Evolutionary conservation across 2,888 invertebrate species (phyloP), one percentile per base, ranked within the genome.

Genomic region (Dicranocentrus wangi): DNA sequence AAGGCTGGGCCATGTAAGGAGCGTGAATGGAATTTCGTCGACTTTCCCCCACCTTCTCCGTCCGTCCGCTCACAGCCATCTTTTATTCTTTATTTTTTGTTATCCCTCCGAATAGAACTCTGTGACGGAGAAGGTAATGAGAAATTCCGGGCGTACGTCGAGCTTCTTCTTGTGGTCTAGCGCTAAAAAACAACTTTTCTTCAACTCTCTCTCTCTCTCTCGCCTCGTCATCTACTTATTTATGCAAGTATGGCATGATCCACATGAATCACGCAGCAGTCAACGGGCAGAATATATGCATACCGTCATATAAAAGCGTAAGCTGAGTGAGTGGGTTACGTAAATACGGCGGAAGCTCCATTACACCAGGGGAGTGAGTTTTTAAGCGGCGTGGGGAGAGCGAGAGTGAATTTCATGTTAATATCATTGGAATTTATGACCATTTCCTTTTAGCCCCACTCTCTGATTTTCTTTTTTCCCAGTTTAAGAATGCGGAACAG

Each of bases 391-490:
- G n/a, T n/a, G n/a, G n/a, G n/a, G n/a, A n/a, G n/a, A n/a, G n/a
- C n/a, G n/a, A n/a, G 25, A 58, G 10, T 25, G 27, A 69, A 28
- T 60, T 71, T 60, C 42, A 61, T 73, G 73, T 63, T 73, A 51
- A 73, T 73, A 73, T 73, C 73, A 73, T 73, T 73, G 47, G 63
- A 73, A 73, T 73, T 73, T 73, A 73, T 73, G 73, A 73, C 60
- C 73, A 53, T 73, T 73, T 73, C 65, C 73, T 65, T 73, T 73
- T 73, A 71, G 71, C 58, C 43, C 13, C 71, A 71, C 69, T 42
- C 73, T 63, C 42, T 72, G 61, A 60, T 55, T 72, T 72, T 61
- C 61, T 61, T 47, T 1, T 25, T 55, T n/a, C n/a, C 32, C 10
- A 32, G 51, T 51, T 39, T 51, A 69, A 53, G 53, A 53, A 58